Evolutionary conservation across 2,113 vertebrate species (phyloP).

Genomic region (Condylura cristata): DNA sequence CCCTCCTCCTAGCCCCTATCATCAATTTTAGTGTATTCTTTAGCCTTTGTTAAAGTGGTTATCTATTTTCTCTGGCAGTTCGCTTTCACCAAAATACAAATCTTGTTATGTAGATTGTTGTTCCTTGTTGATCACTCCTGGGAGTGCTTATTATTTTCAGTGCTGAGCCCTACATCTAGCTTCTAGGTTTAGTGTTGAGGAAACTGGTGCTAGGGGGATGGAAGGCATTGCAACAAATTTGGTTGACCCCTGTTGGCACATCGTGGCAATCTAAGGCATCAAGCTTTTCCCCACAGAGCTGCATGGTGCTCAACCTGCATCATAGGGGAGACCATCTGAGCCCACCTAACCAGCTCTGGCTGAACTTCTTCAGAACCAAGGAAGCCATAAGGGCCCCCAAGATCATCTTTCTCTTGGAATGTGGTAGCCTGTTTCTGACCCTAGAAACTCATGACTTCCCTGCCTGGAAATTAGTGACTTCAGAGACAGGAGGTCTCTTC

Average conservation of each 20-base stretch:
- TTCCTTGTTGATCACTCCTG: not conserved
- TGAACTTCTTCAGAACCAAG: not conserved
- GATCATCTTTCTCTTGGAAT: not conserved
- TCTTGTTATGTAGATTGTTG: not conserved
- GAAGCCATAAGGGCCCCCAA: not conserved
- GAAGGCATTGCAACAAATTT: not conserved
- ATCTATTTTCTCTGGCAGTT: not conserved
- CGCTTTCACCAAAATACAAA: slow-evolving; percentile 27
- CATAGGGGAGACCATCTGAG: not conserved
- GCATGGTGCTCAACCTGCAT: not conserved
- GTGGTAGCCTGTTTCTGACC: not conserved
- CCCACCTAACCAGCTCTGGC: not conserved
- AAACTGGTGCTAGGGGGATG: not conserved
- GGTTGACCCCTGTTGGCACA: not conserved
- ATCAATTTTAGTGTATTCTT: not conserved
- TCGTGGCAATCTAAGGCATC: not conserved
- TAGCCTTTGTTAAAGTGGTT: not conserved
- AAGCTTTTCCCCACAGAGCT: not conserved
- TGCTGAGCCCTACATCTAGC: not conserved
- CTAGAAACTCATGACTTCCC: not conserved
- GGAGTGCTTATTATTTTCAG: not conserved
- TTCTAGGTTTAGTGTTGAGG: not conserved
- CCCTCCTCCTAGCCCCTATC: not conserved
- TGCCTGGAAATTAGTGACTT: not conserved
- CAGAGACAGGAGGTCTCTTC: not conserved